Base-by-base conservation (phyloP, 2,888 invertebrate genomes). In the Drosophila mettleri region DNA sequence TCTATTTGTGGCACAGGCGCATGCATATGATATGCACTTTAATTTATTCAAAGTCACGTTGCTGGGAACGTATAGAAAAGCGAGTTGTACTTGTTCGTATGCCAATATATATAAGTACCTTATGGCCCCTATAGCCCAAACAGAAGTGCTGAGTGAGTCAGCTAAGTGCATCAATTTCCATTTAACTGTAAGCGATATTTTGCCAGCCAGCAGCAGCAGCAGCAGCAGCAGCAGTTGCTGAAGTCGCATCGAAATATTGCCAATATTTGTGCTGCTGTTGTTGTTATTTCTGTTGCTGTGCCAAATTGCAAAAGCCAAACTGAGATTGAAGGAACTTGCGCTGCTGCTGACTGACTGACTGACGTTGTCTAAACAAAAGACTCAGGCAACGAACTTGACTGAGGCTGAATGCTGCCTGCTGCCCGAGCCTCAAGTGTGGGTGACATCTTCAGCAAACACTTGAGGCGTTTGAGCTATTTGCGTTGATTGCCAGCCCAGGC, bases 151-250 rank as follows among this genome's bases (percentile, higher is more conserved):
- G 89, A 88, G 87, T 85, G 85, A 89, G 89, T 89, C 85, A 85
- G 85, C 85, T 89, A 89, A 89, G 85, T 85, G 85, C 85, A 87
- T 87, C 88, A 89, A 88, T 85, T 89, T 87, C 85, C 89, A 85
- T 85, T 89, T 89, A 85, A 85, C 85, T 85, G 85, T 89, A 85
- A 85, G 89, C 89, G 74, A 79, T 78, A 78, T 78, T 78, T 80
- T 77, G 53, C 74, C 58, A 71, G 48, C 72, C 77, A 62, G 68
- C 41, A 39, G 36, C 41, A 43, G 34, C 16, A 14, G 41, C 43
- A 34, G 36, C 31, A 27, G 31, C 33, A 68, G 55, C 51, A 27
- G 49, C 45, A 43, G 33, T 69, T 54, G 69, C 51, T 68, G 57
- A 49, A 69, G 64, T 64, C 58, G 43, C 80, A 75, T 66, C 76